A percentile compares a stretch with the other conserved stretches of the same genome.
Evolutionary conservation across 1,140 invertebrate species (phyloP).

Genomic region (Phortica variegata): DNA sequence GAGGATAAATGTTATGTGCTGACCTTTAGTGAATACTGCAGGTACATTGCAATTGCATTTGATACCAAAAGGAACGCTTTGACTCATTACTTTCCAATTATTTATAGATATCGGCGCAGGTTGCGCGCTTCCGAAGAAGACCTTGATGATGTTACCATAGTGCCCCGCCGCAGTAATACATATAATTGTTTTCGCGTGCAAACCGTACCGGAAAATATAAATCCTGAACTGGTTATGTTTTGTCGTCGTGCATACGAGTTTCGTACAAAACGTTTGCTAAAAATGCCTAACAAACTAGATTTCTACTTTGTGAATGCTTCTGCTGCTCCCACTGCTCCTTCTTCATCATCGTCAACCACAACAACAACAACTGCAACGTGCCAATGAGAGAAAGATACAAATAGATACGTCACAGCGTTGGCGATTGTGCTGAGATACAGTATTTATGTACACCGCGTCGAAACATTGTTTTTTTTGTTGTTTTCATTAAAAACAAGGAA

Average conservation of each 20-base stretch:
- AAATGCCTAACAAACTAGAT: slow-evolving; percentile 61
- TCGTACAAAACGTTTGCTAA: slow-evolving; percentile 76
- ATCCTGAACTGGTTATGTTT: slow-evolving; percentile 87
- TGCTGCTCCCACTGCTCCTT: background rate
- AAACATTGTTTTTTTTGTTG: too few species aligned
- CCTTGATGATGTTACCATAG: slow-evolving; percentile 53
- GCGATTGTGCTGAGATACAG: background rate
- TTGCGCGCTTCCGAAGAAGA: slow-evolving; percentile 62
- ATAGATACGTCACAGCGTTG: background rate
- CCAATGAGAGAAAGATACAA: slow-evolving; percentile 1
- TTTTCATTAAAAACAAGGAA: too few species aligned
- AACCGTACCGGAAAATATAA: slow-evolving; percentile 70
- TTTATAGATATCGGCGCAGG: slow-evolving; percentile 61
- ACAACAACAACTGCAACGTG: slow-evolving; percentile 12
- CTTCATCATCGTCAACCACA: background rate
- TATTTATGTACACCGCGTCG: too few species aligned
- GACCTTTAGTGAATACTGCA: slow-evolving; percentile 95
- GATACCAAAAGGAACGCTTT: background rate
- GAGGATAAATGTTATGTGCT: slow-evolving; percentile 98
- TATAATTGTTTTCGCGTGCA: slow-evolving; percentile 45
- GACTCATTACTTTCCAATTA: background rate
- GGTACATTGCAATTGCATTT: slow-evolving; percentile 61
- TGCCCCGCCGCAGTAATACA: slow-evolving; percentile 37
- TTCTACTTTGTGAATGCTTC: background rate
- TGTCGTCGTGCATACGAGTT: slow-evolving; percentile 94